These are phyloP conservation scores for Apodemia mormo DNA, from an alignment of 2,888 invertebrate genomes.

Conservation along the genomic window DNA sequence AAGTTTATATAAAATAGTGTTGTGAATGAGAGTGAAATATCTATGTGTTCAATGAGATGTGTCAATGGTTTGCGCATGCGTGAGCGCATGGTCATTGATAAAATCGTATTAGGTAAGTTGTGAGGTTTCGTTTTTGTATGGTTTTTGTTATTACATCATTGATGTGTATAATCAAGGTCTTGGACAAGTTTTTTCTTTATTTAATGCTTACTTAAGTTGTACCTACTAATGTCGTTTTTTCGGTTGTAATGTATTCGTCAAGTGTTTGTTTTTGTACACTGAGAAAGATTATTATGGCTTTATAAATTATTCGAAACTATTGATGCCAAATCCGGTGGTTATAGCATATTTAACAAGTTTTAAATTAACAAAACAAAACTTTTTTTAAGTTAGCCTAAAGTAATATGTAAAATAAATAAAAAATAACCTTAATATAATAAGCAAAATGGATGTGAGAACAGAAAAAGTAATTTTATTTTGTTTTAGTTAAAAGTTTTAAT, in stretches of 20 bases:
- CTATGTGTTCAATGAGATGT: constrained; percentile 56
- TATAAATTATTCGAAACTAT: too few species aligned
- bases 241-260: background rate
- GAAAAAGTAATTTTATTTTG: too few species aligned
- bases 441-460: too few species aligned
- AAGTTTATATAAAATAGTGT: constrained; percentile 49
- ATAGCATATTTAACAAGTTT: too few species aligned
- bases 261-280: background rate
- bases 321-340: too few species aligned
- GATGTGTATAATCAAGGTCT: background rate
- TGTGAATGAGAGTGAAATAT: constrained; percentile 40
- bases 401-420: too few species aligned
- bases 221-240: background rate
- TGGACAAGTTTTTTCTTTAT: background rate
- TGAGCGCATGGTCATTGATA: constrained; percentile 56
- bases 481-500: too few species aligned
- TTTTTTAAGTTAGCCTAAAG: too few species aligned
- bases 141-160: constrained; percentile 13
- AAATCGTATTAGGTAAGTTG: constrained; percentile 61
- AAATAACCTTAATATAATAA: too few species aligned
- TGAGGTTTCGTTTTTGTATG: constrained; percentile 4
- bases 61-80: constrained; percentile 70
- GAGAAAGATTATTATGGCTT: too few species aligned
- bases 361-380: too few species aligned
- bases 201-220: background rate